Evolutionary conservation across 2,797 vertebrate genomes (phyloP), one percentile per base, ranked within the genome.

Genomic region (Sebastes oblongus): DNA sequence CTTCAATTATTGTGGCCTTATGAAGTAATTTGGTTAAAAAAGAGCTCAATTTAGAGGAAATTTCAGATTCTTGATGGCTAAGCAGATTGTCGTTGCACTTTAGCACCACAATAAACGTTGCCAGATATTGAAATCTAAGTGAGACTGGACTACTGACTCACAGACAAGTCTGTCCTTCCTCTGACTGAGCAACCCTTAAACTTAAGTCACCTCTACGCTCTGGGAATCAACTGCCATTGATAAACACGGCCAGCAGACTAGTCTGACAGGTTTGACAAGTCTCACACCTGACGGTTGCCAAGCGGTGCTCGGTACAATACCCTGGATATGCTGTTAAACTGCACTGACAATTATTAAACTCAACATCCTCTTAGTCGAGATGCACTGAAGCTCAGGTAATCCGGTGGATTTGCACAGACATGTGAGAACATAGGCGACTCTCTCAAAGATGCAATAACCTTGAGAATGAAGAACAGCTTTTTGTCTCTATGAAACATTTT

Each of bases 261-360:
- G 82, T 67, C 75, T 50, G 62, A 86, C 90, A 42, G 62, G 88
- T 90, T 76, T 27, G 64, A 72, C 85, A 4, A 34, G 85, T 71
- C 73, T 62, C 16, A 8, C 29, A n/a, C 4, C 22, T 22, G 83
- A 42, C 5, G 9, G 66, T 5, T 66, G 66, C 36, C 58, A 50
- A 61, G 22, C 22, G 4, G 70, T 11, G 12, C 66, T 10, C 27
- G 5, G 12, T 55, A 29, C 20, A 14, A 39, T 18, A 6, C 30
- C 18, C 3, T 56, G 46, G 10, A 56, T n/a, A 25, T 18, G 71
- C 8, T 36, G 10, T 66, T 60, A n/a, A 22, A 71, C 29, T 54
- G 22, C 55, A 5, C 16, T 29, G 54, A 73, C 22, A n/a, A 72
- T 79, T 34, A 68, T 59, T 5, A 34, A 29, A 67, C 36, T 8